Evolutionary conservation across 2,113 vertebrate genomes (phyloP), one percentile per base, ranked within the genome.

Genomic region (Hipposideros armiger): DNA sequence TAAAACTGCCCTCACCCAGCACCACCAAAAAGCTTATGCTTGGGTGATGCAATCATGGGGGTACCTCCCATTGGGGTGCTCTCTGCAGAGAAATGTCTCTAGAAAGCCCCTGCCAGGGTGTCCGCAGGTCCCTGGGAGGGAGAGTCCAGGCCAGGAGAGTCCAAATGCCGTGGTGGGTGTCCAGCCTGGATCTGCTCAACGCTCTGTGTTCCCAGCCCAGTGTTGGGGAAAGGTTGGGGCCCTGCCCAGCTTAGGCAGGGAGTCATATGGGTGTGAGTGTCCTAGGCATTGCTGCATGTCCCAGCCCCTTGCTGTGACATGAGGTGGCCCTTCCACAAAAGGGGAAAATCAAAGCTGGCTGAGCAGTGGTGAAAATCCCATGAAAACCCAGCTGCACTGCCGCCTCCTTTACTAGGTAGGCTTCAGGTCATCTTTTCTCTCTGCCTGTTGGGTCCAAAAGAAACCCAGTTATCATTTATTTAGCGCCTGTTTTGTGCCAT

Each of bases 191-290:
- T 92, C 90, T 26, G 11, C n/a, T 66, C 40, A 54, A 7, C 47
- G 47, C 3, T 32, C 47, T 40, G 66, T 5, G 54, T 17, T 15
- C 36, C 9, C 42, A 62, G 70, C 36, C 36, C 45, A 42, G 0
- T 1, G 15, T n/a, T 3, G 28, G 64, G n/a, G 64, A 66, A 30
- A 47, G 54, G 15, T 0, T 9, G 19, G 73, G 52, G 20, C 28
- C 56, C 24, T 64, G 32, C 26, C 28, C 32, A 11, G 81, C 69
- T 24, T 4, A 20, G 42, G 16, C 50, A 1, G 0, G 28, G 45
- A 62, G 45, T 26, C 54, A 7, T 0, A 28, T 0, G 5, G 11
- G 28, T 17, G 3, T 22, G 73, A 45, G 4, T 17, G 52, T 9
- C 72, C 89, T 60, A 17, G 26, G 64, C 11, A 13, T 3, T 6